Evolutionary conservation across 1,140 invertebrate genomes (phyloP).

Genomic region (Aphelinus atriplicis): DNA sequence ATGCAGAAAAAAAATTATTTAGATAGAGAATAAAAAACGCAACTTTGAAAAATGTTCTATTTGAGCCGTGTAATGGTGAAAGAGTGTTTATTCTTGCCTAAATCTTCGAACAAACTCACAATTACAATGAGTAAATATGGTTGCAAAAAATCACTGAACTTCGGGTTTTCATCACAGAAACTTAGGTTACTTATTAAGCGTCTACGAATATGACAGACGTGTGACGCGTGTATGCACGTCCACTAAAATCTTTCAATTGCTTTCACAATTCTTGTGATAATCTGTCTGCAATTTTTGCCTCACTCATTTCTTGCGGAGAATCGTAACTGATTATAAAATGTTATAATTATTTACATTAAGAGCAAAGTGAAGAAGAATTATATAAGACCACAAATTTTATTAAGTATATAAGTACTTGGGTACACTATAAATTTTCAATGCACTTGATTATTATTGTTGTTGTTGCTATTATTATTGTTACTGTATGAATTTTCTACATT

Average conservation of each 20-base stretch:
- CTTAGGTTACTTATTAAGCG: neutral
- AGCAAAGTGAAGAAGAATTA: constrained; percentile 26
- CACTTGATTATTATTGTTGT: no score
- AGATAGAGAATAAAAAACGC: neutral
- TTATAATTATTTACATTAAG: constrained; percentile 15
- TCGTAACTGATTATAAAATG: neutral
- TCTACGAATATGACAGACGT: no score
- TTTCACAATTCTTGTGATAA: no score
- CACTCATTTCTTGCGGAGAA: neutral
- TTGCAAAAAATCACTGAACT: constrained; percentile 10
- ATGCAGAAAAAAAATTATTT: no score
- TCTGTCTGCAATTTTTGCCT: neutral
- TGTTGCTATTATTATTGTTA: no score
- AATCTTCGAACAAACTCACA: no score
- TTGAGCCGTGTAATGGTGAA: no score
- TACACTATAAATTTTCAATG: neutral
- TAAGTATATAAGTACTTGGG: constrained; percentile 11
- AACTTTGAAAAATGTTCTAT: neutral
- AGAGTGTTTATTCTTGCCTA: no score
- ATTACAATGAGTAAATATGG: no score
- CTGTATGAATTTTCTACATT: no score
- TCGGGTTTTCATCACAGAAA: constrained; percentile 20
- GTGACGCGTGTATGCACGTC: no score
- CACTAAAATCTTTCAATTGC: no score
- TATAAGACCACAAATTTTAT: neutral